phyloP scores from a whole-genome alignment of 2,113 vertebrate species.

The Gallinago paraguaiae region DNA sequence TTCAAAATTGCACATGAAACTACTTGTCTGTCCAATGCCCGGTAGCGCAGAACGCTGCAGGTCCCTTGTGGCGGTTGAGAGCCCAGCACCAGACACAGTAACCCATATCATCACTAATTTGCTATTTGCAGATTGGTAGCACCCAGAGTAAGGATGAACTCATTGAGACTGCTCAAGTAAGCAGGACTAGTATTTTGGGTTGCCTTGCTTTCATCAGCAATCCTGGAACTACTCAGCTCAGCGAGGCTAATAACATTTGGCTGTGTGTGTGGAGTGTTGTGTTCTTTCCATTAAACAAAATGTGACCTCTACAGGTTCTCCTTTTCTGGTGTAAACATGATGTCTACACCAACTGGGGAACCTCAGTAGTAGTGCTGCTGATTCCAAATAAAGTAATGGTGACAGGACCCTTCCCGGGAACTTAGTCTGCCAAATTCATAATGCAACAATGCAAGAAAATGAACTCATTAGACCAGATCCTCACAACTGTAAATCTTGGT shows the following conservation, averaged over 20 bases:
- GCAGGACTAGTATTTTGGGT: not conserved
- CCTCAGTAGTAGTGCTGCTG: not conserved
- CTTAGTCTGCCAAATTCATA: constrained; percentile 18
- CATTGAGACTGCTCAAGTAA: not conserved
- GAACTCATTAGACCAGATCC: not conserved
- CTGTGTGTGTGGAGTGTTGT: not conserved
- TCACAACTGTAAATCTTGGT: constrained; percentile 24
- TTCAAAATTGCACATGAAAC: not conserved
- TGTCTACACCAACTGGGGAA: not conserved
- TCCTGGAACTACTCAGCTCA: not conserved
- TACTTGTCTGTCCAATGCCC: not conserved
- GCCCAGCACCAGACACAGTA: not conserved
- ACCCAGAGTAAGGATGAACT: not conserved
- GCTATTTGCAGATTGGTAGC: not conserved
- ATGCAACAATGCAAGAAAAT: constrained; percentile 10
- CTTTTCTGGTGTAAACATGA: constrained; percentile 18
- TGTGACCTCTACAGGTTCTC: not conserved
- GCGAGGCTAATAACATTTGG: not conserved
- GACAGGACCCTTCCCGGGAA: not conserved
- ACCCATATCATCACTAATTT: not conserved
- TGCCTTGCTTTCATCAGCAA: not conserved
- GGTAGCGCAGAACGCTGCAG: accelerated
- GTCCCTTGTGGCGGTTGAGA: not conserved
- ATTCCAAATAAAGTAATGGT: constrained; percentile 56
- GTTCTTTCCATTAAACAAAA: constrained; percentile 47